Conservation (phyloP, 2,797 vertebrate species). For the Myoxocephalus aenaeus region DNA sequence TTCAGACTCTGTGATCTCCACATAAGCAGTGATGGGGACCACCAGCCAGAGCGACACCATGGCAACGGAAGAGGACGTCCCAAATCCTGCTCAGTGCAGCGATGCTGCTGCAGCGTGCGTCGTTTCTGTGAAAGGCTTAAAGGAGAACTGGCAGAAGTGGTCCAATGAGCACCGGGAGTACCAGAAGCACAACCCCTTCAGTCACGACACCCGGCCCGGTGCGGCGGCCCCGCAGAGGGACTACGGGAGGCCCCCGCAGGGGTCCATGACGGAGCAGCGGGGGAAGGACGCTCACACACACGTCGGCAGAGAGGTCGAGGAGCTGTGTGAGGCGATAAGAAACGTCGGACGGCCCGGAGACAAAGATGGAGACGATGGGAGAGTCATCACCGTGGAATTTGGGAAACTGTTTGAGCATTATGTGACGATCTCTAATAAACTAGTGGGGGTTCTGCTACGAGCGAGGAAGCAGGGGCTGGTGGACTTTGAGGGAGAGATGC, state of each 20-base stretch:
- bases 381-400: slow-evolving; percentile 82
- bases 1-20: background rate
- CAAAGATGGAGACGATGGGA: slow-evolving; percentile 36
- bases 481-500: slow-evolving; percentile 92
- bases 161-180: slow-evolving; percentile 85
- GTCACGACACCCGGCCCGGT: slow-evolving; percentile 65
- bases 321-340: slow-evolving; percentile 87
- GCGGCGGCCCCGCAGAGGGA: slow-evolving; percentile 63
- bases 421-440: slow-evolving; percentile 91
- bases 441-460: slow-evolving; percentile 90
- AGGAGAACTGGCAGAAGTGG: slow-evolving; percentile 91
- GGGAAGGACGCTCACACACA: slow-evolving; percentile 88
- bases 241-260: slow-evolving; percentile 81
- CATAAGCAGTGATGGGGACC: slow-evolving; percentile 30
- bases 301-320: slow-evolving; percentile 86
- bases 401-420: slow-evolving; percentile 90
- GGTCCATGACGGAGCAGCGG: slow-evolving; percentile 90
- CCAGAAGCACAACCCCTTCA: slow-evolving; percentile 92
- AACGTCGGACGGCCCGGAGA: slow-evolving; percentile 76
- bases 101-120: slow-evolving; percentile 42
- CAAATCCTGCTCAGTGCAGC: slow-evolving; percentile 8
- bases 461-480: slow-evolving; percentile 90
- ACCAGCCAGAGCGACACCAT: slow-evolving; percentile 53
- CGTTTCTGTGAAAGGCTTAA: slow-evolving; percentile 84
- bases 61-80: slow-evolving; percentile 50